phyloP scores from a whole-genome alignment of 2,113 vertebrate genomes.

The Guaruba guarouba region DNA sequence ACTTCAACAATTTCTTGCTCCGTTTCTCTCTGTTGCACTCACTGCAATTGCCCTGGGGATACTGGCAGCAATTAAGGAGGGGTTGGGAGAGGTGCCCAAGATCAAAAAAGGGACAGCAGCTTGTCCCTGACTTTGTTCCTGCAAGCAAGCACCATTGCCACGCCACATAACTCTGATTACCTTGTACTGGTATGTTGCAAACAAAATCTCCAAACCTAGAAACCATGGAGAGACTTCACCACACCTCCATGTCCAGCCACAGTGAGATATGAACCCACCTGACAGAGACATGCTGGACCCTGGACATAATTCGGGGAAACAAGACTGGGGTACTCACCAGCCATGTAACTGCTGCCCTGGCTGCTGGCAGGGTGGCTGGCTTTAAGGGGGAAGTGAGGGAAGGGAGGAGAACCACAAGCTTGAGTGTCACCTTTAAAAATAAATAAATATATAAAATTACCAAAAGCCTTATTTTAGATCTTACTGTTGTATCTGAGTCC shows the following conservation, averaged over 20 bases:
- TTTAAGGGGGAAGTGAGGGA: not conserved
- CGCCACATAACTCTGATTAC: accelerated
- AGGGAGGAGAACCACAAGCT: not conserved
- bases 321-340: too few species aligned
- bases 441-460: not conserved
- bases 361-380: not conserved
- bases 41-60: not conserved
- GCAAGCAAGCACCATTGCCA: accelerated
- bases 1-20: not conserved
- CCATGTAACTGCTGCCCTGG: not conserved
- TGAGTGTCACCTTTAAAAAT: not conserved
- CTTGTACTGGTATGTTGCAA: not conserved
- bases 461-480: not conserved
- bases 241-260: accelerated
- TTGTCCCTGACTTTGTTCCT: not conserved
- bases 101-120: not conserved
- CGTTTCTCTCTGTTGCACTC: not conserved
- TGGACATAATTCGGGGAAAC: accelerated
- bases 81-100: not conserved
- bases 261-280: accelerated
- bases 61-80: not conserved
- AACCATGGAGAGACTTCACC: too few species aligned
- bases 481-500: not conserved
- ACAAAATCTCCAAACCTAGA: not conserved
- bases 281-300: accelerated